phyloP scores from a whole-genome alignment of 64 coral and sea anemone genomes.

The Acropora yongei region DNA sequence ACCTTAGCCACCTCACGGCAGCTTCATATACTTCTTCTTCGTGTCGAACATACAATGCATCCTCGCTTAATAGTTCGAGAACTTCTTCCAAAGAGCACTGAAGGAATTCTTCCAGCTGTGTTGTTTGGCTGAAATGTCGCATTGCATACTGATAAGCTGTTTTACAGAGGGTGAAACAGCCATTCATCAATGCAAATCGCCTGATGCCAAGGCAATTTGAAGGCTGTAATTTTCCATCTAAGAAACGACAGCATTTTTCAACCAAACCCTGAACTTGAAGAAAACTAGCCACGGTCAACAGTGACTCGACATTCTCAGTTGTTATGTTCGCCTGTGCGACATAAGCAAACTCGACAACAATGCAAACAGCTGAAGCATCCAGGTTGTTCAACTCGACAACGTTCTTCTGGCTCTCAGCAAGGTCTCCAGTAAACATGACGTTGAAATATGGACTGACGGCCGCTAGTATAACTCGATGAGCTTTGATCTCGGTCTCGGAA shows the following conservation, averaged over 20 bases:
- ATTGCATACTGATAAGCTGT: conserved; percentile 77
- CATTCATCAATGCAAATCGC: conserved; percentile 81
- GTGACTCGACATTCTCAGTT: conserved; percentile 86
- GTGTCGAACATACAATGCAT: conserved; percentile 75
- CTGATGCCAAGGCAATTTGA: conserved; percentile 94
- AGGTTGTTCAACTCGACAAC: conserved; percentile 80
- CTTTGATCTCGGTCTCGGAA: conserved; percentile 83
- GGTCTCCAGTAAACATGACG: conserved; percentile 92
- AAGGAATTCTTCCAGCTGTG: conserved; percentile 82
- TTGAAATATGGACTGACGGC: conserved; percentile 95
- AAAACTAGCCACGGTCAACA: conserved; percentile 80
- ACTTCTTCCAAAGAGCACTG: conserved; percentile 65
- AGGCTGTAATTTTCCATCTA: conserved; percentile 79
- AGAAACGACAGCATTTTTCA: conserved; percentile 79
- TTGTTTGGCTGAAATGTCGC: conserved; percentile 75
- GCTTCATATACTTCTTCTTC: conserved; percentile 80
- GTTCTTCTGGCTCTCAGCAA: conserved; percentile 71
- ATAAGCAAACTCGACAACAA: conserved; percentile 77
- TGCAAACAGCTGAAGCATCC: conserved; percentile 75
- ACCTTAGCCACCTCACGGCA: conserved; percentile 64
- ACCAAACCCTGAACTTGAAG: conserved; percentile 82
- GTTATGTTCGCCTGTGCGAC: conserved; percentile 75
- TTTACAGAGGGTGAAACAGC: conserved; percentile 68
- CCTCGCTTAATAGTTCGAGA: conserved; percentile 73
- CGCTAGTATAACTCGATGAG: conserved; percentile 85